A percentile compares a stretch with the other conserved stretches of the same genome.
Conservation (phyloP, 2,888 invertebrate genomes). For the Smittia aterrima region DNA sequence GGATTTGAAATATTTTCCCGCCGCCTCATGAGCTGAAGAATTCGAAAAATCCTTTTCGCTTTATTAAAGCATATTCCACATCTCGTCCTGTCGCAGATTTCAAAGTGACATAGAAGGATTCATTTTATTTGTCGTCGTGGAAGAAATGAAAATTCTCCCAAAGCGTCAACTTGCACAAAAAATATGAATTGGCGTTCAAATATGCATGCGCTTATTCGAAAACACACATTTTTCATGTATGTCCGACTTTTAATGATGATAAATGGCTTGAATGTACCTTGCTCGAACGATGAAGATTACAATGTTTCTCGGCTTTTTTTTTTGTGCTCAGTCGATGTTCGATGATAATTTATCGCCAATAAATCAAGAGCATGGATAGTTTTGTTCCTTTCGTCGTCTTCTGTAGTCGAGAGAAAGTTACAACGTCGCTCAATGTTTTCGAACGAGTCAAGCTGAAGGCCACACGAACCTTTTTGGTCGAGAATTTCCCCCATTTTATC, state of each 20-base stretch:
- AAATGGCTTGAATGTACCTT: conserved; percentile 14
- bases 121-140: no score
- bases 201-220: not conserved
- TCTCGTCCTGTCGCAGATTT: no score
- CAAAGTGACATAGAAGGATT: no score
- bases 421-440: not conserved
- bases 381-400: not conserved
- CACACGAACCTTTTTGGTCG: not conserved
- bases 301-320: conserved; percentile 20
- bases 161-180: no score
- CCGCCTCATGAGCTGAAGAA: not conserved
- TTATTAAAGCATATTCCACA: not conserved
- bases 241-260: conserved; percentile 38
- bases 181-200: not conserved
- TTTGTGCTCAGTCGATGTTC: conserved; percentile 7
- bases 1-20: conserved; percentile 8
- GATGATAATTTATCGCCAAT: conserved; percentile 35
- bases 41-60: not conserved
- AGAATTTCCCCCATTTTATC: not conserved
- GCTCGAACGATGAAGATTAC: conserved; percentile 22
- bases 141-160: no score
- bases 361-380: conserved; percentile 18
- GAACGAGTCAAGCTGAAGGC: not conserved
- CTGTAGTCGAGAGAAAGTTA: not conserved
- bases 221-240: conserved; percentile 29